Conservation (phyloP, 2,797 vertebrate species). For the Microtus obscurus region DNA sequence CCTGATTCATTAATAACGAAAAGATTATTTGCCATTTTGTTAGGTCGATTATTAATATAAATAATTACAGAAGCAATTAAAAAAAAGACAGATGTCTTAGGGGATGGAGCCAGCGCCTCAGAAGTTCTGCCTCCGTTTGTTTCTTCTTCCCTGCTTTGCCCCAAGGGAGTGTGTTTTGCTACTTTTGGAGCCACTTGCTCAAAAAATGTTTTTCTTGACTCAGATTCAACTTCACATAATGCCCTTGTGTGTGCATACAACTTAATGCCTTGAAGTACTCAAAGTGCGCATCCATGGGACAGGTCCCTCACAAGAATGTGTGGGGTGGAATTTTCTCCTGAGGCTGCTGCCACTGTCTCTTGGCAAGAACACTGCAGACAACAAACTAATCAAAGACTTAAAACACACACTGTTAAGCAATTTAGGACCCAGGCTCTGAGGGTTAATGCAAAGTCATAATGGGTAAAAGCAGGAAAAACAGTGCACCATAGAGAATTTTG, state of each 20-base stretch:
- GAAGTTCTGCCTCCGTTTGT: neutral
- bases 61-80: neutral
- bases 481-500: conserved; percentile 38
- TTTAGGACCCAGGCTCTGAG: conserved; percentile 52
- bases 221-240: conserved; percentile 8
- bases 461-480: conserved; percentile 54
- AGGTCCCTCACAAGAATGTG: conserved; percentile 9
- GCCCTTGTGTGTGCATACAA: neutral
- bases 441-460: conserved; percentile 65
- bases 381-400: conserved; percentile 70
- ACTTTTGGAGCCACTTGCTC: conserved; percentile 10
- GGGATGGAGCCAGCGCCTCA: neutral
- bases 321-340: conserved; percentile 58
- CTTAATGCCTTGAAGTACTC: conserved; percentile 45
- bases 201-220: conserved; percentile 66
- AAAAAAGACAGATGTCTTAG: neutral
- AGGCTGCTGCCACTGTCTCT: conserved; percentile 64
- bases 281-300: neutral
- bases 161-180: neutral
- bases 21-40: conserved; percentile 6
- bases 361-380: conserved; percentile 54
- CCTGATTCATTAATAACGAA: conserved; percentile 47
- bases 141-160: neutral
- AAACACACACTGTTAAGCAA: conserved; percentile 68
- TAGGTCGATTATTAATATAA: conserved; percentile 30